Conservation (phyloP, 2,888 invertebrate species). For the Dynastes maya region DNA sequence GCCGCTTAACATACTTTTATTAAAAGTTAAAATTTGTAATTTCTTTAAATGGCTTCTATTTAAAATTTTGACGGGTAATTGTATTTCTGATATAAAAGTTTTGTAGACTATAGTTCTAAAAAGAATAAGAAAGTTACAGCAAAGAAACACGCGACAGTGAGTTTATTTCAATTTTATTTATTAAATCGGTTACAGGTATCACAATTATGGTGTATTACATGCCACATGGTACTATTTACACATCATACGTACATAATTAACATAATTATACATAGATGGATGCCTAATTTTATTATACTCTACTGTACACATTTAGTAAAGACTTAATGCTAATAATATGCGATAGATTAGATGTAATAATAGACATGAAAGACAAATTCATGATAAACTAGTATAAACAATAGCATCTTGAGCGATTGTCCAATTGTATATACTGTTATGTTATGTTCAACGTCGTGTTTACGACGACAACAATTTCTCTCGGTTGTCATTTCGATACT, state of each 20-base stretch:
- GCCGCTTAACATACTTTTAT: too few species aligned
- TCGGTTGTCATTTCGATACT: too few species aligned
- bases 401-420: constrained; percentile 9
- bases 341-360: background rate
- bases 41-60: too few species aligned
- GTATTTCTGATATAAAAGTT: too few species aligned
- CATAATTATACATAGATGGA: background rate
- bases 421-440: background rate
- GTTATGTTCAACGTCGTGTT: too few species aligned
- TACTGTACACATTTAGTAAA: background rate
- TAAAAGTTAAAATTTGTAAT: too few species aligned
- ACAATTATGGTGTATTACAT: constrained; percentile 56
- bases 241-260: constrained; percentile 7
- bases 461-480: too few species aligned
- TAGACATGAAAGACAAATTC: background rate
- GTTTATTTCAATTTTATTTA: constrained; percentile 33
- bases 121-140: too few species aligned
- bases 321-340: background rate
- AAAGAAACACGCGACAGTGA: background rate
- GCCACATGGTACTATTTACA: constrained; percentile 52
- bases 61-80: too few species aligned
- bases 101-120: too few species aligned
- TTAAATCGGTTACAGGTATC: constrained; percentile 55
- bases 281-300: background rate
- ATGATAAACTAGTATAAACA: background rate